These are phyloP conservation scores for Xestia rhomboidea DNA, from an alignment of 2,888 invertebrate genomes.

Conservation along the genomic window DNA sequence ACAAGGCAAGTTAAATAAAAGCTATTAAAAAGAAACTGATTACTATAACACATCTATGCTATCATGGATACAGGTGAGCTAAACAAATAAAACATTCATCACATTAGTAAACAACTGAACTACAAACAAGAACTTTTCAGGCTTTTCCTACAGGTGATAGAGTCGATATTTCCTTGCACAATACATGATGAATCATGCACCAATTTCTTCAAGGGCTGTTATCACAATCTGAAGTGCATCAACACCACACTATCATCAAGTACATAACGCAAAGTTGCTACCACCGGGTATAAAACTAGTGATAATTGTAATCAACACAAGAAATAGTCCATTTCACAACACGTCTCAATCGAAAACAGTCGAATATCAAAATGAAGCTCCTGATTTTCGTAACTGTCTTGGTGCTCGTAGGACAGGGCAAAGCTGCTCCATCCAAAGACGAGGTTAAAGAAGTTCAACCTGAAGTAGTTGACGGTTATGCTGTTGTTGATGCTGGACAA, in stretches of 20 bases:
- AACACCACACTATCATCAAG: conserved; percentile 8
- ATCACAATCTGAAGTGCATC: conserved; percentile 27
- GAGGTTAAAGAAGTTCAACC: background rate
- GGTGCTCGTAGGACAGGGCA: conserved; percentile 32
- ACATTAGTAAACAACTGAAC: conserved; percentile 12
- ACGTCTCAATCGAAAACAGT: conserved; percentile 12
- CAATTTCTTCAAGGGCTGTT: conserved; percentile 7
- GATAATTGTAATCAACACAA: conserved; percentile 9
- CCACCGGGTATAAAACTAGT: conserved; percentile 41
- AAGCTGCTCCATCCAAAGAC: conserved; percentile 27
- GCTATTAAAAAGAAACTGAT: background rate
- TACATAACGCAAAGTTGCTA: conserved; percentile 13
- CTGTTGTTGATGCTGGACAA: background rate
- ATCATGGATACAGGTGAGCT: background rate
- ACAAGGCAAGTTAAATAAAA: background rate
- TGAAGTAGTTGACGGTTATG: background rate
- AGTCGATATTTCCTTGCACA: conserved; percentile 10
- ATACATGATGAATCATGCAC: conserved; percentile 1
- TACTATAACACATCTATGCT: background rate
- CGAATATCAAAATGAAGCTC: conserved; percentile 42
- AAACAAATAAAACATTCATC: conserved; percentile 26
- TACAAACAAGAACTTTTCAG: background rate
- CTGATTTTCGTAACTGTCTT: conserved; percentile 37
- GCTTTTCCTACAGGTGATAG: background rate
- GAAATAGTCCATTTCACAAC: conserved; percentile 3